Evolutionary conservation across 1,140 invertebrate genomes (phyloP).

Genomic region (Anthonomus grandis): DNA sequence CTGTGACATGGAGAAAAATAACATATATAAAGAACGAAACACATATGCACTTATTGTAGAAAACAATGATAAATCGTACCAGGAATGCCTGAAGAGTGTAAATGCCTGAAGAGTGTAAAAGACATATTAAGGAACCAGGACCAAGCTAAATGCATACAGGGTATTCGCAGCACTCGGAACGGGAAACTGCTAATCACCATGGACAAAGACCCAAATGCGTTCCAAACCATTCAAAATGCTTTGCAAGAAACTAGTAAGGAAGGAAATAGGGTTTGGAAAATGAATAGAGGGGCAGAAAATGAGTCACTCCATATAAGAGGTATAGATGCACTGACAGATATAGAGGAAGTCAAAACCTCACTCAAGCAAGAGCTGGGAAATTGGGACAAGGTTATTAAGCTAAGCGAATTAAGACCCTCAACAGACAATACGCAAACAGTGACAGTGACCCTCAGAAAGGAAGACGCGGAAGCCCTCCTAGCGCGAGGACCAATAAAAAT

Average conservation of each 20-base stretch:
- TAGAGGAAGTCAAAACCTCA: constrained; percentile 13
- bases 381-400: background rate
- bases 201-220: background rate
- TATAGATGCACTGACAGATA: constrained; percentile 8
- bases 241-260: too few relatives aligned
- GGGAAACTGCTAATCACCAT: background rate
- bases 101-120: background rate
- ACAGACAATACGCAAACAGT: constrained; percentile 10
- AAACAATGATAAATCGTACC: too few relatives aligned
- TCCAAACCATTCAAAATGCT: too few relatives aligned
- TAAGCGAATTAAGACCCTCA: constrained; percentile 15
- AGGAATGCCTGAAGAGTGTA: too few relatives aligned
- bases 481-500: constrained; percentile 2
- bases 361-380: background rate
- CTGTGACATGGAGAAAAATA: background rate
- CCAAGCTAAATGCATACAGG: background rate
- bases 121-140: background rate
- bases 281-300: too few relatives aligned
- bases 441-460: constrained; percentile 4
- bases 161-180: background rate
- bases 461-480: background rate
- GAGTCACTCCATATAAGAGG: constrained; percentile 6
- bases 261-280: too few relatives aligned
- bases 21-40: background rate
- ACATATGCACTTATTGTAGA: background rate